Base-by-base conservation (phyloP, 2,888 invertebrate genomes). In the Gryllus longicercus region DNA sequence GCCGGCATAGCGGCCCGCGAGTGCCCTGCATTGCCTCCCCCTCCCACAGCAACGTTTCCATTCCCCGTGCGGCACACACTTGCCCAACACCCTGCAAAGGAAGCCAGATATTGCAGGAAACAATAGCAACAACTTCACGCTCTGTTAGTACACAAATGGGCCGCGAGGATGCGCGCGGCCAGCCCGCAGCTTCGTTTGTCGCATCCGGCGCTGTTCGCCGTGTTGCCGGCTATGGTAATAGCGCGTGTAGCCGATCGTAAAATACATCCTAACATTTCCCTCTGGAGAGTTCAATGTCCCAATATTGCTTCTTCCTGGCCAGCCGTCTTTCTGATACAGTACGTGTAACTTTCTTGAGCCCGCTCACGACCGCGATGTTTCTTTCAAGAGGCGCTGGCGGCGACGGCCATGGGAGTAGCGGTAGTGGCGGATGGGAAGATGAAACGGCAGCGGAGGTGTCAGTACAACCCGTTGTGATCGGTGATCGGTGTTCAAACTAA, bases 31-130 rank as follows among this genome's bases (percentile, higher is more conserved):
- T 38, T 38, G 38, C 38, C 38, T 8, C 8, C 38, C 38, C 38
- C 38, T 25, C 4, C 38, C 38, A 38, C 38, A 8, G 38, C 38
- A 38, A 38, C 38, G 38, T n/a, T 63, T 63, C 63, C 63, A 18
- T n/a, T 63, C n/a, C 63, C n/a, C 63, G 63, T 63, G 63, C 16
- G 16, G n/a, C 63, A 63, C 63, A 63, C 63, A 63, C 63, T 63
- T 63, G 63, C 63, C 63, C 63, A 63, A 63, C 63, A 63, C 63
- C 63, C 63, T 63, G 16, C 14, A 63, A n/a, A 63, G 63, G 63
- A 63, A 63, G n/a, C 63, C n/a, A 63, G 63, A 63, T 63, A 63
- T 63, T 63, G 63, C 63, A 63, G 63, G 63, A 63, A 63, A 63
- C 63, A 63, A 63, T 63, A 63, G 63, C 63, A 63, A 38, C 38